Evolutionary conservation across 2,113 vertebrate genomes (phyloP).

Genomic region (Heloderma charlesbogerti): DNA sequence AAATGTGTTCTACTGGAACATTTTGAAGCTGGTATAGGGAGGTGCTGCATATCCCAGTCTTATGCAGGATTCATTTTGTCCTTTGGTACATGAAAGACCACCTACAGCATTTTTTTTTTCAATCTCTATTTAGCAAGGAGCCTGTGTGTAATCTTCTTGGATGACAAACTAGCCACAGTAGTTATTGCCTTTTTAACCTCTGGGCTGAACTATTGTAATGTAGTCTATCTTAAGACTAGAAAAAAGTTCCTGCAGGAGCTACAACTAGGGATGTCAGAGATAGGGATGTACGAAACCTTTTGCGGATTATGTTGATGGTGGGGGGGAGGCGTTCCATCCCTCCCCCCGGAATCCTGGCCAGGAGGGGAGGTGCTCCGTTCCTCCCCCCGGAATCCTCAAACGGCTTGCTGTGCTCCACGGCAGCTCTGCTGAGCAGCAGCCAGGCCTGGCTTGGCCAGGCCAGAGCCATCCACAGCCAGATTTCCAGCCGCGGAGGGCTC

Average conservation of each 20-base stretch:
- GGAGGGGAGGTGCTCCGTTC: too few species aligned
- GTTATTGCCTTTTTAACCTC: conserved; percentile 44
- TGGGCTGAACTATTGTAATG: conserved; percentile 55
- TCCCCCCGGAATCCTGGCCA: too few species aligned
- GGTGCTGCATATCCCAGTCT: not conserved
- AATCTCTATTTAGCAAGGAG: conserved; percentile 54
- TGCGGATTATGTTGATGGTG: too few species aligned
- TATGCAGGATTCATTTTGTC: conserved; percentile 13
- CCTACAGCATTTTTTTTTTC: conserved; percentile 46
- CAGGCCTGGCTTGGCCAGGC: too few species aligned
- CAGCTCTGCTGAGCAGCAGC: too few species aligned
- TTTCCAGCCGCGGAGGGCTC: too few species aligned
- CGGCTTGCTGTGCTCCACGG: too few species aligned
- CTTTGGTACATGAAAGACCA: conserved; percentile 27
- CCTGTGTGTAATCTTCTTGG: conserved; percentile 50
- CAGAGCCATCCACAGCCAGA: too few species aligned
- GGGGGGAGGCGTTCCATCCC: too few species aligned
- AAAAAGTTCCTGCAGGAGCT: conserved; percentile 52
- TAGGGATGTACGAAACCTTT: too few species aligned
- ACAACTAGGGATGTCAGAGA: conserved; percentile 23
- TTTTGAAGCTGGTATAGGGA: conserved; percentile 4
- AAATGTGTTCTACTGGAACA: not conserved
- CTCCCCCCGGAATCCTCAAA: too few species aligned
- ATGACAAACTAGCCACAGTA: conserved; percentile 38
- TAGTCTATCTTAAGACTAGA: conserved; percentile 38